Evolutionary conservation across 2,113 vertebrate genomes (phyloP).

Genomic region (Anseranas semipalmata): DNA sequence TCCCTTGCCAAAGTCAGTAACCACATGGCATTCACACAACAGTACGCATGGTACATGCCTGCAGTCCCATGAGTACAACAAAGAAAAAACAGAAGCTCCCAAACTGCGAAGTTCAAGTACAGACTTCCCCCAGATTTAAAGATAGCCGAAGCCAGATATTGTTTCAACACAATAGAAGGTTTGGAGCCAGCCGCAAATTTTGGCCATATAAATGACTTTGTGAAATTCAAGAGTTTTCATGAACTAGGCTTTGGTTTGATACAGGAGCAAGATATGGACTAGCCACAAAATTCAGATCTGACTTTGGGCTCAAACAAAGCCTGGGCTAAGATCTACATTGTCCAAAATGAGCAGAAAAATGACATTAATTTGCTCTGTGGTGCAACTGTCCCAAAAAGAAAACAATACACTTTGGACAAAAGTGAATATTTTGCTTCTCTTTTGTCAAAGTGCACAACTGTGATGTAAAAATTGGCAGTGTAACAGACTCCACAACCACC

Average conservation of each 20-base stretch:
- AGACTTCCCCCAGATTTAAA: slow-evolving; percentile 10
- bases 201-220: not conserved
- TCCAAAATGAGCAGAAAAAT: not conserved
- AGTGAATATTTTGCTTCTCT: not conserved
- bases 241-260: not conserved
- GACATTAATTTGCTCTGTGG: not conserved
- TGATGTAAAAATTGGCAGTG: not conserved
- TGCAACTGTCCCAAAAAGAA: not conserved
- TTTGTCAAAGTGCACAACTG: not conserved
- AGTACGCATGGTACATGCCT: not conserved
- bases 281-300: not conserved
- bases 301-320: not conserved
- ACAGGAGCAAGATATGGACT: not conserved
- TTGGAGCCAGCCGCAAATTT: slow-evolving; percentile 18
- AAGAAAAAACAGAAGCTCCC: slow-evolving; percentile 28
- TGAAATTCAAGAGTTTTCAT: not conserved
- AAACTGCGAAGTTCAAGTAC: slow-evolving; percentile 24
- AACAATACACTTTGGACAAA: not conserved
- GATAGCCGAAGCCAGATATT: slow-evolving; percentile 21
- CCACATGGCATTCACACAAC: not conserved
- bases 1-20: not conserved
- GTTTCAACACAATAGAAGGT: slow-evolving; percentile 38
- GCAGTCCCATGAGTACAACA: not conserved
- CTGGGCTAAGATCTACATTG: not conserved
- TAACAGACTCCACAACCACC: not conserved